Evolutionary conservation across 1,140 invertebrate genomes (phyloP).

Genomic region (Lordiphosa mommai): DNA sequence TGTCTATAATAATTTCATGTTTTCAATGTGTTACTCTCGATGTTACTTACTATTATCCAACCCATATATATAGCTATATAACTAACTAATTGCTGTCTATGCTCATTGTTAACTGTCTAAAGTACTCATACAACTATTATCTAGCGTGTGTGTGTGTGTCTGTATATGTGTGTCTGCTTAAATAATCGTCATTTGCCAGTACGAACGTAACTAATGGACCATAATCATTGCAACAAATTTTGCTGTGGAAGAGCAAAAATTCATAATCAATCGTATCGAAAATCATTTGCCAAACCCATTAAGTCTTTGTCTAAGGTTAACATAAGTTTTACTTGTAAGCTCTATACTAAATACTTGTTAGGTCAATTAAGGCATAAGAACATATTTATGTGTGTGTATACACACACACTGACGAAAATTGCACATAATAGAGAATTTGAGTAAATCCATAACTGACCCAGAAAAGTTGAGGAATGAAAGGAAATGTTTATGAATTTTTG

Average conservation of each 20-base stretch:
- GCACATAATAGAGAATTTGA: too few relatives aligned
- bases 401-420: neutral
- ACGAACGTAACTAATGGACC: neutral
- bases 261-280: conserved; percentile 3
- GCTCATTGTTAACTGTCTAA: conserved; percentile 39
- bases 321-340: conserved; percentile 52
- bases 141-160: conserved; percentile 30
- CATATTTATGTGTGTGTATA: conserved; percentile 1
- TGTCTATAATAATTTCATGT: conserved; percentile 53
- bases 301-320: conserved; percentile 49
- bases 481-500: too few relatives aligned
- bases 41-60: conserved; percentile 32
- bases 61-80: conserved; percentile 9
- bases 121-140: conserved; percentile 13
- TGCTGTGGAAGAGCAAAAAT: neutral
- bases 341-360: conserved; percentile 43
- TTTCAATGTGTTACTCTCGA: conserved; percentile 43
- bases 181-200: conserved; percentile 5
- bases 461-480: too few relatives aligned
- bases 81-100: conserved; percentile 20
- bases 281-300: conserved; percentile 41
- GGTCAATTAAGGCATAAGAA: conserved; percentile 5
- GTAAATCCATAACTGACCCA: too few relatives aligned
- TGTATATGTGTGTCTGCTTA: conserved; percentile 5
- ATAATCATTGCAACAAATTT: conserved; percentile 9